Base-by-base conservation (phyloP, 92 coral and sea anemone species). In the Montipora capitata region DNA sequence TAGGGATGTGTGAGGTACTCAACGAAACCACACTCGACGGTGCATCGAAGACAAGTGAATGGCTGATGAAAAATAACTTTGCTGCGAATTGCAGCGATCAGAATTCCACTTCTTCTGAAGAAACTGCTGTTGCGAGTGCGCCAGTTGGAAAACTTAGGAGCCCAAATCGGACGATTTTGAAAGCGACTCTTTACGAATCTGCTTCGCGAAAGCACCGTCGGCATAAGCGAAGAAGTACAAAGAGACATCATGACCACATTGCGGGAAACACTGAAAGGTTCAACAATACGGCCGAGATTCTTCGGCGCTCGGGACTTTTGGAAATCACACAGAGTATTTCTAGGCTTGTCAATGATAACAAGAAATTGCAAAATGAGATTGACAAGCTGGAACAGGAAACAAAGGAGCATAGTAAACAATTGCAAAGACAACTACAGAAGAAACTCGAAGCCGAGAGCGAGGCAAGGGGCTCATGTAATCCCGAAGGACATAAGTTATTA, bases 291-390 rank as follows among this genome's bases (percentile, higher is more conserved):
- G 95, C 91, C 13, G 72, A 88, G 15, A 91, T 91, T 10, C 81
- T 96, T 20, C 90, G 92, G 62, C 95, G 96, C 70, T 95, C 98
- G 0, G 99, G 99, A 8, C 93, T 96, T 58, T 90, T 96, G 52
- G 94, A 96, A 67, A 84, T 94, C 52, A 88, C 99, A 3, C 57
- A 87, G 10, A 93, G 94, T 79, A 96, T 93, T 51, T 95, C 98
- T 48, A 95, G 92, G 71, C 93, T 96, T 27, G 68, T 92, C 6
- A 87, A 92, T 56, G 96, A 93, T 52, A 96, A 94, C 91, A 87
- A 92, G 18, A 83, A 71, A 43, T 70, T 96, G 0, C 99, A 96
- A 71, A 86, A 81, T 38, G 94, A 92, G 45, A 93, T 96, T 38
- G 95, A 96, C 69, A 79, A 75, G 35, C 88, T 96, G 13, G 90